Percentiles rank a stretch among this genome's conserved stretches.
These are phyloP conservation scores for Pseudeuparius sepicola DNA, from an alignment of 2,888 invertebrate genomes.

Conservation along the genomic window DNA sequence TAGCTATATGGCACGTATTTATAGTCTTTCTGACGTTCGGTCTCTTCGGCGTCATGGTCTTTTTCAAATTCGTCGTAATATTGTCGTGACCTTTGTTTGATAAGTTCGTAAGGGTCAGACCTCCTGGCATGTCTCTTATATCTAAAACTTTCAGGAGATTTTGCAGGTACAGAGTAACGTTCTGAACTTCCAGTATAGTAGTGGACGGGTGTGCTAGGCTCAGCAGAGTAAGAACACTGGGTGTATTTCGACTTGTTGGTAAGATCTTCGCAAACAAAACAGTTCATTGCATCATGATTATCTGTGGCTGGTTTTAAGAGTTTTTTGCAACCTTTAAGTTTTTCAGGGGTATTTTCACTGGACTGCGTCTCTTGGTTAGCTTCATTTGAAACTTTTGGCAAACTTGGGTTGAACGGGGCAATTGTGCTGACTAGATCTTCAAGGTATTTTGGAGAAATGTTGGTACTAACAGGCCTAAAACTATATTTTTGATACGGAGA, in stretches of 20 bases:
- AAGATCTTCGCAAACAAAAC: constrained; percentile 46
- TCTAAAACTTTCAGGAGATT: constrained; percentile 30
- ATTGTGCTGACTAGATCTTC: constrained; percentile 23
- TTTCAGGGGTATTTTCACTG: constrained; percentile 25
- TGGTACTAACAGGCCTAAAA: constrained; percentile 29
- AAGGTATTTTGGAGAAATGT: constrained; percentile 26
- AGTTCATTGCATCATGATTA: constrained; percentile 41
- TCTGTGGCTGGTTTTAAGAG: constrained; percentile 43
- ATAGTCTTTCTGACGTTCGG: constrained; percentile 19
- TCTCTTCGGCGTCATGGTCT: constrained; percentile 22
- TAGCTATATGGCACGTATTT: constrained; percentile 44
- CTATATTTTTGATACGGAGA: constrained; percentile 36
- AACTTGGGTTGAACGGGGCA: constrained; percentile 29
- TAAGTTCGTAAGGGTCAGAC: constrained; percentile 44
- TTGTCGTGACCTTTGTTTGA: constrained; percentile 36
- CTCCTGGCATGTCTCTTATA: constrained; percentile 37
- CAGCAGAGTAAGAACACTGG: constrained; percentile 47
- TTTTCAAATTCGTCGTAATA: constrained; percentile 29
- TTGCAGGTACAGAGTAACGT: constrained; percentile 31
- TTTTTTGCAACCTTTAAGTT: constrained; percentile 46
- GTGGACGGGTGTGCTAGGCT: constrained; percentile 37
- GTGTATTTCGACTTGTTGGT: constrained; percentile 46
- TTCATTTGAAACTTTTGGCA: too few relatives aligned
- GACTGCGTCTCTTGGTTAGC: constrained; percentile 24
- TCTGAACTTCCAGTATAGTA: constrained; percentile 35